Percentiles rank a stretch among this genome's conserved stretches.
Evolutionary conservation across 2,797 vertebrate species (phyloP).

Genomic region (Liparis tanakae): DNA sequence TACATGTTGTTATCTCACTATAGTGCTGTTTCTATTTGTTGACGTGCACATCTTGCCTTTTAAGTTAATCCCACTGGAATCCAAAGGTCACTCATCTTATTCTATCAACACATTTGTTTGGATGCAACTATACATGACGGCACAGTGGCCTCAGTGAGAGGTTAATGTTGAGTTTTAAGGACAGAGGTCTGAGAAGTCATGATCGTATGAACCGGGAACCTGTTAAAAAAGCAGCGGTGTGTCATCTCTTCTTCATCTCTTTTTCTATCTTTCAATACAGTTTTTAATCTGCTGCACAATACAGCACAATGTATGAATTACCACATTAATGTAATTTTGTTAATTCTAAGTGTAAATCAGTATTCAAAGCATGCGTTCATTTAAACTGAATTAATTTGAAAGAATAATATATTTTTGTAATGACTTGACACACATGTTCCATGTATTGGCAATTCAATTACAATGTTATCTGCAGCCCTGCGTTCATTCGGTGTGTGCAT

Average conservation of each 20-base stretch:
- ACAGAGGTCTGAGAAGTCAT: conserved; percentile 44
- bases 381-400: neutral
- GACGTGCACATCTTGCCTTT: neutral
- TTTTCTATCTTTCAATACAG: conserved; percentile 3
- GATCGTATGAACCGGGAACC: neutral
- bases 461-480: neutral
- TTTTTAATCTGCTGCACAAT: neutral
- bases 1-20: neutral
- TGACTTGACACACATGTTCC: neutral
- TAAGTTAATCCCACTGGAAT: neutral
- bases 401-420: neutral
- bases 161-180: conserved; percentile 38
- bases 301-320: neutral
- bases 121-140: conserved; percentile 34
- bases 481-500: neutral
- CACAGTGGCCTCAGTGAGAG: conserved; percentile 27
- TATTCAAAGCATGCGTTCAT: neutral
- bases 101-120: conserved; percentile 18
- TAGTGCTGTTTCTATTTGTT: conserved; percentile 16
- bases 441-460: neutral
- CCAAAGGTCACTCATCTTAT: conserved; percentile 51
- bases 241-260: conserved; percentile 19
- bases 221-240: conserved; percentile 32
- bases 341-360: neutral
- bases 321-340: neutral